Percentiles rank a stretch among this genome's conserved stretches.
These are phyloP conservation scores for Neoitamus cyanurus DNA, from an alignment of 2,888 invertebrate genomes.

Conservation along the genomic window DNA sequence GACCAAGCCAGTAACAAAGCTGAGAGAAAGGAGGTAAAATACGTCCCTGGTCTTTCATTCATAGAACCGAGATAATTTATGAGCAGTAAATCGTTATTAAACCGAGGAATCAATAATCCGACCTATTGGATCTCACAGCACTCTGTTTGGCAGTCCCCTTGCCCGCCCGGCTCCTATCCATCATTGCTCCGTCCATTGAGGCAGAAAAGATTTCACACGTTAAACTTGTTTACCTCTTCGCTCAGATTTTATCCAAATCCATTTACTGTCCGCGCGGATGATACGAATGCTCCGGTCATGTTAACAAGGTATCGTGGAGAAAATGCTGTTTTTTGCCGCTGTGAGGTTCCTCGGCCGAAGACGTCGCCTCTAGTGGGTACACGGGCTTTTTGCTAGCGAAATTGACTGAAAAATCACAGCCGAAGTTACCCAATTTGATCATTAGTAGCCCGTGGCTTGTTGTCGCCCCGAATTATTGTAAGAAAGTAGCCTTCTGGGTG, in stretches of 20 bases:
- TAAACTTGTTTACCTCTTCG: constrained; percentile 31
- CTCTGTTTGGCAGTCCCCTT: background rate
- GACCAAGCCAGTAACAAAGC: background rate
- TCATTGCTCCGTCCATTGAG: background rate
- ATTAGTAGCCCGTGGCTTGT: background rate
- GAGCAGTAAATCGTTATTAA: constrained; percentile 38
- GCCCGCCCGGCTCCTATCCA: background rate
- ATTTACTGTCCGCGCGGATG: constrained; percentile 18
- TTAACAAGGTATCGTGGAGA: constrained; percentile 36
- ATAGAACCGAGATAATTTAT: constrained; percentile 38
- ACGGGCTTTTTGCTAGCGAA: background rate
- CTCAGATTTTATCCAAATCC: constrained; percentile 39
- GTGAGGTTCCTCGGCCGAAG: background rate
- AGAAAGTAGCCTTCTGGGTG: background rate
- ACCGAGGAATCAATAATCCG: constrained; percentile 36
- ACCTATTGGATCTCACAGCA: background rate
- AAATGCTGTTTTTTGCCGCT: constrained; percentile 3
- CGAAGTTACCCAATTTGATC: constrained; percentile 21
- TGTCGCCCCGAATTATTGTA: background rate
- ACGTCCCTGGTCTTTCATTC: background rate
- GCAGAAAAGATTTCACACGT: constrained; percentile 24
- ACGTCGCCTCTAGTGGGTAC: background rate
- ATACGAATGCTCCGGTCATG: constrained; percentile 20
- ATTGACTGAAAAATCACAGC: constrained; percentile 1
- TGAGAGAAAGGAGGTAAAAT: background rate